Percentiles rank a stretch among this genome's conserved stretches.
phyloP scores from a whole-genome alignment of 1,140 invertebrate species.

The Heliconius himera region DNA sequence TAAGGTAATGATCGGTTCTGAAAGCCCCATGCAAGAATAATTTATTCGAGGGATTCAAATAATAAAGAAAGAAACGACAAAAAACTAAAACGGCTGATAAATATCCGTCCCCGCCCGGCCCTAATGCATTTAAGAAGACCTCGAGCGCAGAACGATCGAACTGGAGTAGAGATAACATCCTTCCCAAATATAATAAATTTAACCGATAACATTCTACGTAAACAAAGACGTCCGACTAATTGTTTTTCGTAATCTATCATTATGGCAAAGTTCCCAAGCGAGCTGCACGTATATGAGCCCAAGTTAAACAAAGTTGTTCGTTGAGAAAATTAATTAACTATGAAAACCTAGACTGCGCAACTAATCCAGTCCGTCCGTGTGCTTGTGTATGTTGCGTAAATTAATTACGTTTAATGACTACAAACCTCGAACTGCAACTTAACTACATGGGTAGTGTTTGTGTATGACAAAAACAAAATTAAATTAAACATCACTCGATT shows the following conservation, averaged over 20 bases:
- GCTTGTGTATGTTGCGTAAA: conserved; percentile 42
- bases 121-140: conserved; percentile 56
- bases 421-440: conserved; percentile 12
- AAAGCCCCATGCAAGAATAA: conserved; percentile 75
- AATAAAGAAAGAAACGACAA: conserved; percentile 75
- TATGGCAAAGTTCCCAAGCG: conserved; percentile 54
- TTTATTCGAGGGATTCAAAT: conserved; percentile 73
- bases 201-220: conserved; percentile 70
- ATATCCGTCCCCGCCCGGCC: conserved; percentile 70
- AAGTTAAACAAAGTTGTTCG: conserved; percentile 56
- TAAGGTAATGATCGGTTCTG: conserved; percentile 74
- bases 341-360: conserved; percentile 48
- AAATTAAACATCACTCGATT: background rate
- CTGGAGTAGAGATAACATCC: conserved; percentile 65
- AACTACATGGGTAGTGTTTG: background rate
- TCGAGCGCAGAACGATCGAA: conserved; percentile 60
- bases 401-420: conserved; percentile 43
- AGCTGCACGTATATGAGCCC: conserved; percentile 40
- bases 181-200: conserved; percentile 79
- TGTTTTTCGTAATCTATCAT: conserved; percentile 71
- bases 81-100: conserved; percentile 77
- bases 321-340: conserved; percentile 56
- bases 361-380: conserved; percentile 38
- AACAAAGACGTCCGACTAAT: conserved; percentile 72
- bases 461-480: background rate